Percentiles rank a stretch among this genome's conserved stretches.
These are phyloP conservation scores for Notocelia uddmanniana DNA, from an alignment of 2,888 invertebrate genomes.

Conservation along the genomic window DNA sequence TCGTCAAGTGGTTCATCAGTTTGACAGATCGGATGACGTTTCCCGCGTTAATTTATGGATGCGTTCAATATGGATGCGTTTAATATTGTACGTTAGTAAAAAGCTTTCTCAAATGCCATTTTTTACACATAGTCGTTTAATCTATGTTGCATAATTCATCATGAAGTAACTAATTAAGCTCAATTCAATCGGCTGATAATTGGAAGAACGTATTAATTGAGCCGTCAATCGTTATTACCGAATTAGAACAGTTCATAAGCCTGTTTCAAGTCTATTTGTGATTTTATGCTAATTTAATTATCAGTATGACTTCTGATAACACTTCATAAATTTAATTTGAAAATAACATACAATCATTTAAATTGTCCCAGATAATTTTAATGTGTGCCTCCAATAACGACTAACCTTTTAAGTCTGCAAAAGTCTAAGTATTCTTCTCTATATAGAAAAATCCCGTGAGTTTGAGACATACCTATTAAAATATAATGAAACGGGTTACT, in stretches of 20 bases:
- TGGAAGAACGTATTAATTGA: constrained; percentile 26
- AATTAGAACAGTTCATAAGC: constrained; percentile 5
- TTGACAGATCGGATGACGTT: constrained; percentile 36
- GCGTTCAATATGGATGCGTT: constrained; percentile 8
- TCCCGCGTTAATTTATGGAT: constrained; percentile 21
- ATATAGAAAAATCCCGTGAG: too few relatives aligned
- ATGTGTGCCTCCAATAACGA: neutral
- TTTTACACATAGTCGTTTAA: neutral
- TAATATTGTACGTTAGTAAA: neutral
- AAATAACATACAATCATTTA: neutral
- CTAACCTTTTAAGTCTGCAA: neutral
- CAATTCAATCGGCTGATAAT: constrained; percentile 29
- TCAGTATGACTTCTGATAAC: constrained; percentile 11
- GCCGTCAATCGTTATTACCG: constrained; percentile 14
- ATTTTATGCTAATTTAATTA: constrained; percentile 28
- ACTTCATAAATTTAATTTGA: constrained; percentile 1
- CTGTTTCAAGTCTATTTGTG: constrained; percentile 1
- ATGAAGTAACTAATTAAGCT: constrained; percentile 23
- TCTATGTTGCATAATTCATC: neutral
- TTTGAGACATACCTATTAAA: too few relatives aligned
- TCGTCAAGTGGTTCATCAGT: constrained; percentile 25
- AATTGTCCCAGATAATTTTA: neutral
- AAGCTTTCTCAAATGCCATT: neutral
- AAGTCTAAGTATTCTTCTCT: too few relatives aligned
- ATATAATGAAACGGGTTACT: too few relatives aligned